Base-by-base conservation (phyloP, 2,888 invertebrate genomes). In the Apamea crenata region DNA sequence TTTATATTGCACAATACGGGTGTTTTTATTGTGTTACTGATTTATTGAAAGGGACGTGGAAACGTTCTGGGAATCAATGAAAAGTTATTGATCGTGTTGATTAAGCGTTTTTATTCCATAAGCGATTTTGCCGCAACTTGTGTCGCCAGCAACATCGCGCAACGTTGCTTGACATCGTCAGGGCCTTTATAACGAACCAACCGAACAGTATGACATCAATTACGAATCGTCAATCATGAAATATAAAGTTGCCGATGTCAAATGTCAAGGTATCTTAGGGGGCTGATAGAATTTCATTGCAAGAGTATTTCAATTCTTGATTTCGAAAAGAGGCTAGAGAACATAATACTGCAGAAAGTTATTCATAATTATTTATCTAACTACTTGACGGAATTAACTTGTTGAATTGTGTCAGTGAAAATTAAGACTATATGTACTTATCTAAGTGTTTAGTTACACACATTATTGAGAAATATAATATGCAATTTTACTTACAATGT, bases 1-100 rank as follows among this genome's bases (percentile, higher is more conserved):
- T 87, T 85, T 80, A 76, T 65, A 65, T 69, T 67, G 44, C 5
- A 63, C 40, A 32, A 68, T 78, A 78, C 50, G 68, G 53, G 29
- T 18, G 76, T 40, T 76, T 66, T 80, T 74, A 50, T 66, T 61
- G 50, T 68, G 50, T 56, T 68, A 14, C 10, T 74, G 65, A 78
- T 82, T 76, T 74, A 79, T 76, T 67, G 36, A n/a, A 10, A 25
- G n/a, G 61, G 18, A 47, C 1, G n/a, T 81, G 25, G 47, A n/a
- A 36, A 47, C 14, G 4, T 63, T 68, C 16, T 12, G 14, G 21
- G 40, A 72, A 59, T 68, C 21, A 21, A 73, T 65, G 5, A 36
- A 36, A 25, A 69, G 16, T 29, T 63, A 21, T 53, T 61, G 36
- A 71, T 25, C 65, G 29, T 14, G 18, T 63, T 77, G 18, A 40